Conservation (phyloP, 2,797 vertebrate genomes). For the Hypotaenidia philippensis region DNA sequence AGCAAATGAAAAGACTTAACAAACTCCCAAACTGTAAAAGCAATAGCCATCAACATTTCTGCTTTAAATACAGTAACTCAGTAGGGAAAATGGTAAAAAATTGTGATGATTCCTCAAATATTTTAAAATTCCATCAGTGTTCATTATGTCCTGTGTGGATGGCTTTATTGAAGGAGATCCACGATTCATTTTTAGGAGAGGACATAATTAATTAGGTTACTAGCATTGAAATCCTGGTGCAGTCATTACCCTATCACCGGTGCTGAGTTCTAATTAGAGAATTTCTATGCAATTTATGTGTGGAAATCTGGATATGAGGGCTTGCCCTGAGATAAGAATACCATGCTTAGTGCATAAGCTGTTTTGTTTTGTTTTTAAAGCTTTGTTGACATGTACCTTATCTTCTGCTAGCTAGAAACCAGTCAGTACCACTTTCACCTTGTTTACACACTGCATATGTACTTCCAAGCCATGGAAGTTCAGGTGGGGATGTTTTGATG, state of each 20-base stretch:
- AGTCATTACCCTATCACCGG: neutral
- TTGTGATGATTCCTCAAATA: neutral
- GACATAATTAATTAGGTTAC: neutral
- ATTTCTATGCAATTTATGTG: neutral
- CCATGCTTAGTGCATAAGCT: neutral
- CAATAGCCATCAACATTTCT: neutral
- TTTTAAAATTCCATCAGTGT: neutral
- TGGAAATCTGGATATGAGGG: neutral
- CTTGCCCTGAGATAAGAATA: neutral
- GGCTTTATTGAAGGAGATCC: neutral
- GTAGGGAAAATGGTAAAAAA: neutral
- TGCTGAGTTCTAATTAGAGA: slow-evolving; percentile 22
- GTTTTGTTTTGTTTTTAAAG: neutral
- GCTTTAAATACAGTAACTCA: neutral
- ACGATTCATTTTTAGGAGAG: neutral
- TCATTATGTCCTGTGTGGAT: neutral
- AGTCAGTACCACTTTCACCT: neutral
- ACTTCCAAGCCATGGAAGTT: neutral
- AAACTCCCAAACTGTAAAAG: neutral
- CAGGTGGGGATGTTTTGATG: neutral
- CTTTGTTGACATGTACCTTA: neutral
- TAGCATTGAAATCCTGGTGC: neutral
- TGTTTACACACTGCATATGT: neutral
- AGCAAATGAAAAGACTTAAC: neutral
- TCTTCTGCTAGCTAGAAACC: neutral